phyloP scores from a whole-genome alignment of 2,797 vertebrate genomes.

The Rhabdomys pumilio region DNA sequence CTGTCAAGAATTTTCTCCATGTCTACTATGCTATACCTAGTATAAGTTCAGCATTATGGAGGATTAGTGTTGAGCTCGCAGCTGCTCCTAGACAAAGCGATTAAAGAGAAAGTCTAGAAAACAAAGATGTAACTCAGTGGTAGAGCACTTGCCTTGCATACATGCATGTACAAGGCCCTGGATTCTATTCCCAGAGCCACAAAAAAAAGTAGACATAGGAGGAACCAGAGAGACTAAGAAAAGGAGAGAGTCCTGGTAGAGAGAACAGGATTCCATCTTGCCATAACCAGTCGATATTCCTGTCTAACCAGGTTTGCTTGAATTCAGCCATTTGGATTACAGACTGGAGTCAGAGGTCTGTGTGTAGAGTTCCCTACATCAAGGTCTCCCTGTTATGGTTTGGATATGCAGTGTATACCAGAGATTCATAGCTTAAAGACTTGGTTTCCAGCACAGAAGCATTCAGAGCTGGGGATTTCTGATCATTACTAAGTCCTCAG shows the following conservation, averaged over 20 bases:
- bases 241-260: background rate
- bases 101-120: background rate
- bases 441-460: background rate
- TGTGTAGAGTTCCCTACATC: no score
- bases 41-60: background rate
- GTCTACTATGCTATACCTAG: background rate
- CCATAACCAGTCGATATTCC: background rate
- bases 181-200: background rate
- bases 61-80: background rate
- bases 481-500: background rate
- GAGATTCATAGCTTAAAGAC: background rate
- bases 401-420: background rate
- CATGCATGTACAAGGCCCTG: background rate
- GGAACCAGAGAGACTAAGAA: background rate
- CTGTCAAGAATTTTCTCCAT: background rate
- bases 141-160: background rate
- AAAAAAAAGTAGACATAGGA: background rate
- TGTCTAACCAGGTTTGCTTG: background rate
- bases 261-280: background rate
- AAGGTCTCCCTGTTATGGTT: background rate
- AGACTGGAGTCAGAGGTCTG: background rate
- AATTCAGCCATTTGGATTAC: background rate
- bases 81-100: conserved; percentile 9
- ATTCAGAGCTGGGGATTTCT: background rate
- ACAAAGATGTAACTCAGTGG: background rate